Evolutionary conservation across 2,113 vertebrate species (phyloP).

Genomic region (Protobothrops flavoviridis): DNA sequence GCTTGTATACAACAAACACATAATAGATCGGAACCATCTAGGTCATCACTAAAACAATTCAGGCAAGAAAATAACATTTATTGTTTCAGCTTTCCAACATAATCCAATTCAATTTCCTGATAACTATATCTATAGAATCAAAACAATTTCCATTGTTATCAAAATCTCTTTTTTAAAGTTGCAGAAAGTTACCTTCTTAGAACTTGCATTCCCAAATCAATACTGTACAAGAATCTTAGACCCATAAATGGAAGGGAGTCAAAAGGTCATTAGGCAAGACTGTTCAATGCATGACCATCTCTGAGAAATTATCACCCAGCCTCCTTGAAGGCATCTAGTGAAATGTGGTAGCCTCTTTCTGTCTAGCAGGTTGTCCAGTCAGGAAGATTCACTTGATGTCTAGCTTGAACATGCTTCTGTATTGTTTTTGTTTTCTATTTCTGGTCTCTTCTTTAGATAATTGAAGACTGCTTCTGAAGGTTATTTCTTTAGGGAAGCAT

Average conservation of each 20-base stretch:
- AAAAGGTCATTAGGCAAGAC: not conserved
- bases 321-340: not conserved
- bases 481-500: not conserved
- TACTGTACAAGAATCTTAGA: not conserved
- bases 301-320: not conserved
- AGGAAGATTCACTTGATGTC: not conserved
- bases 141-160: conserved; percentile 15
- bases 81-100: conserved; percentile 25
- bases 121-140: not conserved
- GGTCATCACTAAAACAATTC: conserved; percentile 36
- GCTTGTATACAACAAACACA: conserved; percentile 2
- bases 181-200: accelerated
- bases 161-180: not conserved
- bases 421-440: not conserved
- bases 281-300: not conserved
- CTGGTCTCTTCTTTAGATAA: not conserved
- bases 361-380: not conserved
- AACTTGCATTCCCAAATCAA: not conserved
- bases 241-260: not conserved
- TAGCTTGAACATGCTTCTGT: not conserved
- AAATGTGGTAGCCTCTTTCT: not conserved
- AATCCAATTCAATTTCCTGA: conserved; percentile 32
- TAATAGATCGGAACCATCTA: conserved; percentile 30
- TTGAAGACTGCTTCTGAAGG: not conserved
- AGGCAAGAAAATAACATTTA: not conserved